Evolutionary conservation across 2,888 invertebrate species (phyloP), one percentile per base, ranked within the genome.

Genomic region (Plusia festucae): DNA sequence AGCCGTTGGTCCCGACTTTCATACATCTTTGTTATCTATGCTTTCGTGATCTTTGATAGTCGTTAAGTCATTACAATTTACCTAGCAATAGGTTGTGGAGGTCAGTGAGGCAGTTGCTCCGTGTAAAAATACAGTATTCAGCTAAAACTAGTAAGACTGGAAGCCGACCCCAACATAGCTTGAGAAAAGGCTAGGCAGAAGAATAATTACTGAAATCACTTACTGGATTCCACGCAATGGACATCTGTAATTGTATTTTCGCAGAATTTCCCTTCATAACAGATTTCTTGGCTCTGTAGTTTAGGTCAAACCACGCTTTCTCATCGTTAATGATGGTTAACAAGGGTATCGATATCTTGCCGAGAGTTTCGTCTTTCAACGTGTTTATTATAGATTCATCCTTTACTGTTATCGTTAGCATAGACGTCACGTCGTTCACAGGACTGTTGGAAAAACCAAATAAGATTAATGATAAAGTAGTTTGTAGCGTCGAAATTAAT

Each of bases 181-280:
- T n/a, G n/a, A n/a, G n/a, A n/a, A n/a, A n/a, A n/a, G n/a, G n/a
- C n/a, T n/a, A n/a, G n/a, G n/a, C n/a, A n/a, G n/a, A n/a, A n/a
- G n/a, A n/a, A n/a, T n/a, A n/a, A n/a, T n/a, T n/a, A n/a, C n/a
- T 24, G 58, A 53, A 65, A 27, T 22, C 24, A 66, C 81, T 89
- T 84, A 95, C 94, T 82, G 94, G 94, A 78, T 95, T 94, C 94
- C 94, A 95, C 18, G 85, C 91, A 6, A 94, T 79, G 15, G 92
- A 90, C 93, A 94, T 94, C 82, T 94, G 93, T 67, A 95, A 70
- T 44, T 91, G 83, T 69, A 95, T 88, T 73, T 93, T 88, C 0
- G 94, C 93, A 22, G 91, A 91, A 78, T 91, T 91, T 5, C 93
- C 93, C 69, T 88, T 91, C 0, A 91, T 91, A 32, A 85, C 86